Evolutionary conservation across 2,888 invertebrate genomes (phyloP).

Genomic region (Tuta absoluta): DNA sequence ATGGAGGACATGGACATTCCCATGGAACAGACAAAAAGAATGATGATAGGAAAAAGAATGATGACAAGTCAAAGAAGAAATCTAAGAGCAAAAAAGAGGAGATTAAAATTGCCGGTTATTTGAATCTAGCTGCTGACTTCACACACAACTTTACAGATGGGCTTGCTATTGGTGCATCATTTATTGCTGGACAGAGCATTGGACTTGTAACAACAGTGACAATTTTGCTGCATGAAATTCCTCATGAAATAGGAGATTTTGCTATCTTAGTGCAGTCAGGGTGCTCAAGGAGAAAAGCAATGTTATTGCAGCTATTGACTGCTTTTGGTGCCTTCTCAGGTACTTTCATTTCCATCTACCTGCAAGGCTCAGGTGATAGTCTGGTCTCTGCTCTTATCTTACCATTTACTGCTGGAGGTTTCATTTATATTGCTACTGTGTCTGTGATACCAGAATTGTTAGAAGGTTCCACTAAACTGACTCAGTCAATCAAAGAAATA

Average conservation of each 20-base stretch:
- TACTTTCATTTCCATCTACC: constrained; percentile 91
- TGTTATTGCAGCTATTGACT: constrained; percentile 95
- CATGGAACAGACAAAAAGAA: constrained; percentile 80
- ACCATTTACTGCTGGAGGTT: constrained; percentile 99
- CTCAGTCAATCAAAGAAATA: constrained; percentile 96
- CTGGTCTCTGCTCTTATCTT: constrained; percentile 93
- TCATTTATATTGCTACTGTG: constrained; percentile 99
- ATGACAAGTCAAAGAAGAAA: constrained; percentile 61
- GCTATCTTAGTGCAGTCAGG: constrained; percentile 99
- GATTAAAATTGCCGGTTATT: constrained; percentile 86
- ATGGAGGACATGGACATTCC: constrained; percentile 90
- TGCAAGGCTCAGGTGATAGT: constrained; percentile 86
- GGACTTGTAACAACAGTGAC: constrained; percentile 96
- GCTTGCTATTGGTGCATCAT: constrained; percentile 98
- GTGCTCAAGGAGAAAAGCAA: constrained; percentile 95
- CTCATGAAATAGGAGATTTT: constrained; percentile 99
- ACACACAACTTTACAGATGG: constrained; percentile 99
- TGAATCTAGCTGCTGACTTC: constrained; percentile 99
- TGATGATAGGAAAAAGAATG: constrained; percentile 45
- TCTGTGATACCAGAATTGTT: constrained; percentile 98
- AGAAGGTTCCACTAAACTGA: constrained; percentile 91
- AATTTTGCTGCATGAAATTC: constrained; percentile 98
- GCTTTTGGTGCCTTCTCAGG: constrained; percentile 97
- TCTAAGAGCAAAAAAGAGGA: constrained; percentile 67
- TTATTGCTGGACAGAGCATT: constrained; percentile 92